phyloP scores from a whole-genome alignment of 2,888 invertebrate genomes.

The Scaptomyza cyrtandrae region DNA sequence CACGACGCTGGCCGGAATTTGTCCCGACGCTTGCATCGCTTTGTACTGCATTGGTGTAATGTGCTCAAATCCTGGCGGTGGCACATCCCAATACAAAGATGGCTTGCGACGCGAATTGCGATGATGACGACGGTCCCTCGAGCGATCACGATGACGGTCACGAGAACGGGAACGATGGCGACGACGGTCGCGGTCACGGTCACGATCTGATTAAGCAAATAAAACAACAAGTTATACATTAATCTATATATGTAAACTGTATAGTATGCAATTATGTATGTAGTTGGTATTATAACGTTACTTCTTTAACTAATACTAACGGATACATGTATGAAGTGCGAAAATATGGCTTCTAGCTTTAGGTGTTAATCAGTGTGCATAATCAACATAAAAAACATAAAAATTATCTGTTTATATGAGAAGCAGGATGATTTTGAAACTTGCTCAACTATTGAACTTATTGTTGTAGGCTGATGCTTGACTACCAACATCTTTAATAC shows the following conservation, averaged over 20 bases:
- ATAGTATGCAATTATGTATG: neutral
- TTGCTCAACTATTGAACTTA: neutral
- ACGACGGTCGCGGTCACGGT: constrained; percentile 64
- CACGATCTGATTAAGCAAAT: constrained; percentile 39
- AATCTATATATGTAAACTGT: neutral
- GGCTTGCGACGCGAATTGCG: constrained; percentile 92
- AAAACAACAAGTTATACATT: neutral
- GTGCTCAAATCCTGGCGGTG: constrained; percentile 98
- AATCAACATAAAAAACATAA: neutral
- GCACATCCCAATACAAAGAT: constrained; percentile 99
- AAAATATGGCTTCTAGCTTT: neutral
- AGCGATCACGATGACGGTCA: constrained; percentile 73
- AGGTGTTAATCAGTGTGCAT: constrained; percentile 5
- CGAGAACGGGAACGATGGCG: constrained; percentile 72
- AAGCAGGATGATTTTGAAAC: neutral
- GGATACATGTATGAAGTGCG: neutral
- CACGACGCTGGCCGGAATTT: constrained; percentile 97
- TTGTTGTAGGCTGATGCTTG: neutral
- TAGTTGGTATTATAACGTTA: neutral
- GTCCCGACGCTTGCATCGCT: constrained; percentile 95
- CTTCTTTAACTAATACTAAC: neutral
- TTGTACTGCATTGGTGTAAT: constrained; percentile 97
- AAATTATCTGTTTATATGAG: neutral
- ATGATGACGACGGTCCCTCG: constrained; percentile 77
- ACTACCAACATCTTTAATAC: neutral